Evolutionary conservation across 2,888 invertebrate species (phyloP), one percentile per base, ranked within the genome.

Genomic region (Latrodectus elegans): DNA sequence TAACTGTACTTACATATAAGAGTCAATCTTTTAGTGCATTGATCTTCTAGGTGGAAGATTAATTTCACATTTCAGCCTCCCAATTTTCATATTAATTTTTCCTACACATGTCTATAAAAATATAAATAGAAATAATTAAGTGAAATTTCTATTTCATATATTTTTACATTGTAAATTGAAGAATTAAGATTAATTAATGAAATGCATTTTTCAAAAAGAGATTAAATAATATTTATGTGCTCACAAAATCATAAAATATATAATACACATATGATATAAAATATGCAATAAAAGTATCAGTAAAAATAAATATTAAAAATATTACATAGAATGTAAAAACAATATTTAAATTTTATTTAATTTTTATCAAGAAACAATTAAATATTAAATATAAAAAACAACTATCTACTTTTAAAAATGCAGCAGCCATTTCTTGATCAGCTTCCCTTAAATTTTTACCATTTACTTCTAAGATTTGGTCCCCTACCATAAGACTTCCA

Each of bases 401-500:
- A 60, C 10, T 11, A 60, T 70, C 76, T 90, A 93, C 93, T 91
- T 99, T 98, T 90, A 99, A 94, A 79, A 97, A 94, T 22, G 97
- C 95, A 74, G 97, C 97, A 15, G 96, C 97, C 89, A 97, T 95
- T 91, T 97, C 95, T 91, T 96, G 95, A 9, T 91, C 91, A 9
- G 95, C 94, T 68, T 94, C 93, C 89, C 95, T 94, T 79, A 97
- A 92, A 90, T 97, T 96, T 91, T 96, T 95, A 8, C 96, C 97
- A 92, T 98, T 97, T 15, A 99, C 96, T 52, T 96, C 94, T 11
- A 97, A 93, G 74, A 99, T 95, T 91, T 97, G 95, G 93, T 99
- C 99, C 26, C 99, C 99, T 91, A 95, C 95, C 93, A 96, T 95
- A 89, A 99, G 94, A 84, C 96, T 95, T 6, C 96, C 97, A 92